Conservation (phyloP, 2,888 invertebrate species). For the Acholoe squamosa region DNA sequence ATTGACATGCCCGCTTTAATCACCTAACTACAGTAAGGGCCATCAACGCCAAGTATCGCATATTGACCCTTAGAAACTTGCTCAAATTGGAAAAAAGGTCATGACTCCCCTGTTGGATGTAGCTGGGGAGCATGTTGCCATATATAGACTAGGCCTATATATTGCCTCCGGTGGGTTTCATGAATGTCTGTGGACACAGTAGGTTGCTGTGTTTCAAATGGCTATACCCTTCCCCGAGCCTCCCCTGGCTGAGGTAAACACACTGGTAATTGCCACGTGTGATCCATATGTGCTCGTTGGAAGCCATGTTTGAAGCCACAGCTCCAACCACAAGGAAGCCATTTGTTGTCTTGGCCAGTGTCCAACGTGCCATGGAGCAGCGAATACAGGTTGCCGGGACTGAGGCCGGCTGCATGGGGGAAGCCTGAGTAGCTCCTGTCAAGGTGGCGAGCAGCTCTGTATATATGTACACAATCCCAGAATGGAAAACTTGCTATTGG, state of each 20-base stretch:
- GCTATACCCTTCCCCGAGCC: neutral
- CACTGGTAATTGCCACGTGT: slow-evolving; percentile 38
- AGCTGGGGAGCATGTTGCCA: too few relatives aligned
- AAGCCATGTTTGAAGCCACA: slow-evolving; percentile 21
- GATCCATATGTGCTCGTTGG: slow-evolving; percentile 37
- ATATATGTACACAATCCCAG: neutral
- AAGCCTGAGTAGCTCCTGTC: neutral
- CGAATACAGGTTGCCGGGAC: neutral
- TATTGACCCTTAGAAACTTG: too few relatives aligned
- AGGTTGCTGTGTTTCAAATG: slow-evolving; percentile 21
- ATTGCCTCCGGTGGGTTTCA: neutral
- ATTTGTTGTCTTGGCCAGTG: neutral
- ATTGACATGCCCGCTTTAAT: too few relatives aligned
- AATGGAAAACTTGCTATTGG: too few relatives aligned
- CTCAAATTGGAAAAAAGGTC: too few relatives aligned
- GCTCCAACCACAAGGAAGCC: slow-evolving; percentile 17
- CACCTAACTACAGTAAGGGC: too few relatives aligned
- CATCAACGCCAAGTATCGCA: too few relatives aligned
- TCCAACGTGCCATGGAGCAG: neutral
- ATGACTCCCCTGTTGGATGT: too few relatives aligned
- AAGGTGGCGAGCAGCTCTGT: neutral
- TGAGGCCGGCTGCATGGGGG: neutral
- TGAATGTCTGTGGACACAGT: neutral
- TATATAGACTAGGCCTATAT: neutral
- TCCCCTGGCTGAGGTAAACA: neutral